Base-by-base conservation (phyloP, 2,888 invertebrate genomes). In the Xestia sexstrigata region DNA sequence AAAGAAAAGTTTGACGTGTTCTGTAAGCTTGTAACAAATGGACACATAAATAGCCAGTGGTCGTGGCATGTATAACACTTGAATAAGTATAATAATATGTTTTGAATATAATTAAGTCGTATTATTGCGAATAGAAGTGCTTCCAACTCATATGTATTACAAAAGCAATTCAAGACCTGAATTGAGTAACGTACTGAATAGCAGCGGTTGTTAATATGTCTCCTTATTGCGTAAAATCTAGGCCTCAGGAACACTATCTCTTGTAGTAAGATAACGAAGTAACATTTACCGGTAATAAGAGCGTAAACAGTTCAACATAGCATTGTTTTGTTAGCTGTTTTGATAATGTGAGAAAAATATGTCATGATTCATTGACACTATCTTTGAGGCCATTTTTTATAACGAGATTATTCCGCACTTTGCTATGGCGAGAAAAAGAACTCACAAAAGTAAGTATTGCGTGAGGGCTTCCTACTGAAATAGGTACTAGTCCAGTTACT, bases 341-440 rank as follows among this genome's bases (percentile, higher is more conserved):
- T 68, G 70, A 81, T 83, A 81, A 70, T 65, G 23, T 15, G 62
- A 67, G 85, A 77, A 70, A 76, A 84, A 83, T 80, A 76, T 67
- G 49, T 35, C 23, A 26, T 84, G 76, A 83, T 47, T 84, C 81
- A 82, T 84, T 49, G 55, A 13, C 75, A 65, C 42, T 83, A 83
- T 81, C 68, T 39, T 42, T 47, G 42, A 63, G 26, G 63, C 62
- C 55, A 47, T 47, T 79, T 47, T 81, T 63, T 63, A 55, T 75
- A 52, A 79, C 26, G 20, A 63, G 79, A 79, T 79, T 78, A 78
- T 45, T 62, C 45, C 1, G 23, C 17, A 35, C 26, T 39, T 67
- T 39, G 11, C 77, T 62, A 8, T 47, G 26, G 13, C 9, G 15
- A 39, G 13, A 30, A 23, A 70, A 52, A 52, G 9, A 5, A 13